Conservation (phyloP, 1,140 invertebrate genomes). For the Agrilus planipennis region DNA sequence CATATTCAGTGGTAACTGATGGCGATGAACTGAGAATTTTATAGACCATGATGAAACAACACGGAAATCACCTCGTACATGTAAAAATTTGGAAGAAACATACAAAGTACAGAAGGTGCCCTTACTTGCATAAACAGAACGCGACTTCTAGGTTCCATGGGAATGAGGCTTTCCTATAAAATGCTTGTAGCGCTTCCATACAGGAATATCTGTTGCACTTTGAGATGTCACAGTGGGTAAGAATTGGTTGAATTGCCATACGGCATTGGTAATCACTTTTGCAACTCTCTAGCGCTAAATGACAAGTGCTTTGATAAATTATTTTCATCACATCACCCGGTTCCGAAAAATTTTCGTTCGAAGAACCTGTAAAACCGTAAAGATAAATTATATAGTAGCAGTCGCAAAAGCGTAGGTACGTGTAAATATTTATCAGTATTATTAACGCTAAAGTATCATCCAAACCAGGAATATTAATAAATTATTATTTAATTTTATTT, state of each 20-base stretch:
- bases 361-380: too few species aligned
- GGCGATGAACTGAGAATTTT: too few species aligned
- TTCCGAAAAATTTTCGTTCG: constrained; percentile 14
- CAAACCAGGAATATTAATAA: too few species aligned
- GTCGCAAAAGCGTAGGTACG: too few species aligned
- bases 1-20: too few species aligned
- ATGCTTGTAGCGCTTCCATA: constrained; percentile 74
- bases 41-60: too few species aligned
- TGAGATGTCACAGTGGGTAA: constrained; percentile 64
- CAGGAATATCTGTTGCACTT: constrained; percentile 72
- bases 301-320: constrained; percentile 60
- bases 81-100: too few species aligned
- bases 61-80: too few species aligned
- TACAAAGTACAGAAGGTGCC: background rate
- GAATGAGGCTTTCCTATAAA: constrained; percentile 66
- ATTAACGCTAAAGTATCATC: too few species aligned
- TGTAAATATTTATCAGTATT: too few species aligned
- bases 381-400: too few species aligned
- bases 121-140: constrained; percentile 83
- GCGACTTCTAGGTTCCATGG: constrained; percentile 77
- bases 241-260: constrained; percentile 60
- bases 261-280: constrained; percentile 67
- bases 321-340: constrained; percentile 27
- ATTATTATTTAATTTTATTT: constrained; percentile 9
- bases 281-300: constrained; percentile 58